Evolutionary conservation across 2,113 vertebrate species (phyloP).

Genomic region (Eleginops maclovinus): DNA sequence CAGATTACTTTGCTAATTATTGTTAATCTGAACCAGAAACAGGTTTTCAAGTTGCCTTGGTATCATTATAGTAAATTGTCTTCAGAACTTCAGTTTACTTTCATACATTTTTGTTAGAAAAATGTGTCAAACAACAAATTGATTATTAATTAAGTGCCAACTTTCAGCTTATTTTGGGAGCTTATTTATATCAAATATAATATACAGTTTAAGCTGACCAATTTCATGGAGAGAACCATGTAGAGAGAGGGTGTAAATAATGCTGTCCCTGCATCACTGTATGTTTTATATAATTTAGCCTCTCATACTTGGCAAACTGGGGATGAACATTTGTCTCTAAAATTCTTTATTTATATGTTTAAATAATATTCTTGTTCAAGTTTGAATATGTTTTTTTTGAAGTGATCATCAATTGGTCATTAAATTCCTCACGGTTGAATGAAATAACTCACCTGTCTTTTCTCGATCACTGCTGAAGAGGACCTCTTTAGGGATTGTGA

Average conservation of each 20-base stretch:
- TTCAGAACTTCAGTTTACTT: background rate
- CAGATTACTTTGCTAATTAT: background rate
- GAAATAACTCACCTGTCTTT: conserved; percentile 76
- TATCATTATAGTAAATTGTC: background rate
- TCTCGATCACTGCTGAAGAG: conserved; percentile 82
- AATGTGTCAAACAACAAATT: background rate
- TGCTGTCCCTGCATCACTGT: no score
- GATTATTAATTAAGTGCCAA: background rate
- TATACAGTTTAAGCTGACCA: background rate
- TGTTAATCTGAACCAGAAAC: background rate
- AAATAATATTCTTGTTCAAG: background rate
- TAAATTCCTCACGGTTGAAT: background rate
- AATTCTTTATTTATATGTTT: background rate
- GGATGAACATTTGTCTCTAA: background rate
- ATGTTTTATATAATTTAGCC: background rate
- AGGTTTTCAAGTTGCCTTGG: no score
- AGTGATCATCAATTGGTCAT: background rate
- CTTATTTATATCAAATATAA: background rate
- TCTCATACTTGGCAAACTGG: background rate
- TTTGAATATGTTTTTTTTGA: background rate
- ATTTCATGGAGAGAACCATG: no score
- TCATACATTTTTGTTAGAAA: background rate
- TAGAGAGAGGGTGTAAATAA: no score
- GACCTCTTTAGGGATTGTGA: conserved; percentile 86
- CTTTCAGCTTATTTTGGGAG: background rate